Conservation (phyloP, 92 coral and sea anemone species). For the Metridium senile region DNA sequence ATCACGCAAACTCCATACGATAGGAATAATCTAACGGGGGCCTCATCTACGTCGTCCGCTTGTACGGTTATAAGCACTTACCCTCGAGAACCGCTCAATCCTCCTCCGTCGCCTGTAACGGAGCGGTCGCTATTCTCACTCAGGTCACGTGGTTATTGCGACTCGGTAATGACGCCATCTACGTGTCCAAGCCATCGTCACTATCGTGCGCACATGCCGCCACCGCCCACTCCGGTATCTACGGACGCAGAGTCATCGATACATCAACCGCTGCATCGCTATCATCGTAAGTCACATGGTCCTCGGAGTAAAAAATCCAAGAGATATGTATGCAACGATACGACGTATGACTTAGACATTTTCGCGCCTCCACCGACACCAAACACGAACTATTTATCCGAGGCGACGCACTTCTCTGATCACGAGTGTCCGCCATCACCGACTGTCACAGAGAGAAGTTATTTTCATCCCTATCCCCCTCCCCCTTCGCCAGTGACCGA, state of each 20-base stretch:
- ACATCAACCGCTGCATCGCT: constrained; percentile 61
- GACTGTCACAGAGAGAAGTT: constrained; percentile 84
- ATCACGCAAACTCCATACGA: constrained; percentile 80
- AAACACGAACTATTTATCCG: constrained; percentile 94
- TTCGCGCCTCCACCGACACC: constrained; percentile 99
- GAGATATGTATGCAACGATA: constrained; percentile 71
- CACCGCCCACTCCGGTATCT: constrained; percentile 90
- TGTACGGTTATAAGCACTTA: constrained; percentile 88
- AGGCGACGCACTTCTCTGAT: constrained; percentile 91
- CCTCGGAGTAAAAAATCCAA: constrained; percentile 47
- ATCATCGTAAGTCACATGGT: constrained; percentile 73
- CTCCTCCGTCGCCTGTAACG: constrained; percentile 98
- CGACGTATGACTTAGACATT: constrained; percentile 79
- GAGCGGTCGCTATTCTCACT: constrained; percentile 88
- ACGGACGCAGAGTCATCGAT: constrained; percentile 85
- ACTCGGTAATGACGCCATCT: constrained; percentile 87
- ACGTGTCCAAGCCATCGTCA: constrained; percentile 85
- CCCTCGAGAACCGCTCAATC: constrained; percentile 81
- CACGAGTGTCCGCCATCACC: constrained; percentile 96
- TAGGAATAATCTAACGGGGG: constrained; percentile 91
- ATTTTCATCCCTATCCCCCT: constrained; percentile 91
- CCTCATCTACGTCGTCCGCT: constrained; percentile 83
- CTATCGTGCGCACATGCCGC: constrained; percentile 90
- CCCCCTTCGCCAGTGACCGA: constrained; percentile 99
- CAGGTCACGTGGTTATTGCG: constrained; percentile 83